phyloP scores from a whole-genome alignment of 2,888 invertebrate genomes.

The Ophion costatus region DNA sequence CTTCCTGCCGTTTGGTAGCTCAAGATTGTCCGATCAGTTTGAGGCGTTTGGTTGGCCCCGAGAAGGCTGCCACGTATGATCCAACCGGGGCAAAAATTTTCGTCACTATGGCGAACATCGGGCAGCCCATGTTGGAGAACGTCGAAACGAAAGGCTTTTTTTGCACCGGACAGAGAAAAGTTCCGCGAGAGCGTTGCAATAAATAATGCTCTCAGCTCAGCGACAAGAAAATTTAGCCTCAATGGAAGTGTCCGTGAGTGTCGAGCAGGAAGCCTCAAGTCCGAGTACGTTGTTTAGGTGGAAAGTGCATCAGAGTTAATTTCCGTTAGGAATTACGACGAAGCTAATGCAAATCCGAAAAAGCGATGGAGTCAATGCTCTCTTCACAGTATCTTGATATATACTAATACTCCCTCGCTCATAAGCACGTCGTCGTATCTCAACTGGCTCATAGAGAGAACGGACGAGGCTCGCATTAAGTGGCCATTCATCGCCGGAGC shows the following conservation, averaged over 20 bases:
- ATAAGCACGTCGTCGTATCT: slow-evolving; percentile 74
- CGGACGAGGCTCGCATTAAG: slow-evolving; percentile 68
- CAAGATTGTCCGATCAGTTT: not conserved
- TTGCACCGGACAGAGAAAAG: not conserved
- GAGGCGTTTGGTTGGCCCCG: not conserved
- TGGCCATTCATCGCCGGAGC: slow-evolving; percentile 69
- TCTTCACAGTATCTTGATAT: slow-evolving; percentile 48
- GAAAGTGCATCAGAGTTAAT: slow-evolving; percentile 59
- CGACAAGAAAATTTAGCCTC: not conserved
- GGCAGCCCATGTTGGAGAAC: not conserved
- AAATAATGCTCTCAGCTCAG: slow-evolving; percentile 1
- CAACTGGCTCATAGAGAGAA: slow-evolving; percentile 70
- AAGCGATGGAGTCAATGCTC: slow-evolving; percentile 61
- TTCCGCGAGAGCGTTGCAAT: not conserved
- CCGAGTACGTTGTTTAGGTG: slow-evolving; percentile 53
- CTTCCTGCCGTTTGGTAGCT: not conserved
- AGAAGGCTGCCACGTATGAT: not conserved
- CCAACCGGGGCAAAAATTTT: not conserved
- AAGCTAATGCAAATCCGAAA: slow-evolving; percentile 60
- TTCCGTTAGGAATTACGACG: slow-evolving; percentile 35
- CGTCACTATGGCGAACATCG: not conserved
- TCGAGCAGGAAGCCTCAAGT: slow-evolving; percentile 10
- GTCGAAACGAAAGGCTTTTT: not conserved
- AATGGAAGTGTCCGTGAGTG: not conserved
- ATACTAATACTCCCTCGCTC: slow-evolving; percentile 64